Base-by-base conservation (phyloP, 2,113 vertebrate genomes). In the Notechis scutatus region DNA sequence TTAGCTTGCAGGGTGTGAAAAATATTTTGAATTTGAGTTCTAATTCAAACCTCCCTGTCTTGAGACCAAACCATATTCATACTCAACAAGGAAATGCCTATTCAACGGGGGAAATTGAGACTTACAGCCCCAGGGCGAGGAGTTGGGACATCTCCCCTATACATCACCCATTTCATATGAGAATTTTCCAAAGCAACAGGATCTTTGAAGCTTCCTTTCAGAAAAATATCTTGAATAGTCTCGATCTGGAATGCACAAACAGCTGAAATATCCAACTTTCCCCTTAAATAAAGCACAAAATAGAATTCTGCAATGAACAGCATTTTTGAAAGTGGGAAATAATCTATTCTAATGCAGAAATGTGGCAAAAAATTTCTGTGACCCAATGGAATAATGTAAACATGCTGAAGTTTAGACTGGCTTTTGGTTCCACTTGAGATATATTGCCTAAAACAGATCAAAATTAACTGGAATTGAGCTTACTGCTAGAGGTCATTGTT, bases 41-140 rank as follows among this genome's bases (percentile, higher is more conserved):
- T n/a, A 81, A 81, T 81, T 42, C 34, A 81, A 42, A 42, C 7
- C 18, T 81, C 20, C 18, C 34, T 8, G 8, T 42, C 34, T 42
- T 81, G 74, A 81, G 69, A 42, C 74, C 7, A 81, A 10, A 21
- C 34, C 18, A 81, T 23, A 87, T 26, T 29, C 26, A 26, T 24
- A 15, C 5, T 57, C 55, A 57, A 23, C n/a, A 57, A 89, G 5
- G 39, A 64, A 39, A 57, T 1, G 5, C 42, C 42, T 90, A 20
- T 50, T 55, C 39, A 85, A 45, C 9, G 26, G 15, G n/a, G 23
- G 85, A 21, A 29, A 57, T 85, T 24, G 74, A 54, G 64, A 45
- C 91, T 97, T 97, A 98, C 98, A 92, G 96, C 96, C 96, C 97
- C 98, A 34, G 98, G 97, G 91, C 97, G 97, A 69, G 98, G 98